phyloP scores from a whole-genome alignment of 2,113 vertebrate genomes.

The Phalacrocorax carbo region DNA sequence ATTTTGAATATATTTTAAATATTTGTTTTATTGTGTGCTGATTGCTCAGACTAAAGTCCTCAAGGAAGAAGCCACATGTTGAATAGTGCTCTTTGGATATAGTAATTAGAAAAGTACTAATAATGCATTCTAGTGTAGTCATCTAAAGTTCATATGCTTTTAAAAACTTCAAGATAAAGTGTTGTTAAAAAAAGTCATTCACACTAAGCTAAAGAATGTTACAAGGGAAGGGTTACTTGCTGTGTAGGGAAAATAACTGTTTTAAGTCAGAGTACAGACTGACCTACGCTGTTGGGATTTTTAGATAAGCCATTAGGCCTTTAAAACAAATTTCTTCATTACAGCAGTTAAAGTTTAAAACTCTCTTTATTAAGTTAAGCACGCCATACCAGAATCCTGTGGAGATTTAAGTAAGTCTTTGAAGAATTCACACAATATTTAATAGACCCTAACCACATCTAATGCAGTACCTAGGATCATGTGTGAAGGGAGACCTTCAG shows the following conservation, averaged over 20 bases:
- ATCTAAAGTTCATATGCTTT: neutral
- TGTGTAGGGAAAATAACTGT: neutral
- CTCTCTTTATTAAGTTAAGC: neutral
- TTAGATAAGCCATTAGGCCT: neutral
- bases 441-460: neutral
- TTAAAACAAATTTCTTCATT: neutral
- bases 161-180: neutral
- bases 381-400: too few relatives aligned
- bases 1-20: neutral
- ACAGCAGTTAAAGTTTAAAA: neutral
- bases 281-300: neutral
- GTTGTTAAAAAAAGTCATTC: neutral
- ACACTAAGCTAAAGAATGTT: neutral
- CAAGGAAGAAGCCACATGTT: neutral
- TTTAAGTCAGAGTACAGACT: neutral
- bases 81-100: fast-evolving
- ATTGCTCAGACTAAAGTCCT: neutral
- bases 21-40: neutral
- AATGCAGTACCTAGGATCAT: neutral
- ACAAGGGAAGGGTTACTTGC: neutral
- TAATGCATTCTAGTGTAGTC: neutral
- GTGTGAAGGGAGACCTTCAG: neutral
- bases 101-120: neutral
- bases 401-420: too few relatives aligned
- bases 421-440: neutral